Evolutionary conservation across 2,797 vertebrate genomes (phyloP).

Genomic region (Coregonus ussuriensis): DNA sequence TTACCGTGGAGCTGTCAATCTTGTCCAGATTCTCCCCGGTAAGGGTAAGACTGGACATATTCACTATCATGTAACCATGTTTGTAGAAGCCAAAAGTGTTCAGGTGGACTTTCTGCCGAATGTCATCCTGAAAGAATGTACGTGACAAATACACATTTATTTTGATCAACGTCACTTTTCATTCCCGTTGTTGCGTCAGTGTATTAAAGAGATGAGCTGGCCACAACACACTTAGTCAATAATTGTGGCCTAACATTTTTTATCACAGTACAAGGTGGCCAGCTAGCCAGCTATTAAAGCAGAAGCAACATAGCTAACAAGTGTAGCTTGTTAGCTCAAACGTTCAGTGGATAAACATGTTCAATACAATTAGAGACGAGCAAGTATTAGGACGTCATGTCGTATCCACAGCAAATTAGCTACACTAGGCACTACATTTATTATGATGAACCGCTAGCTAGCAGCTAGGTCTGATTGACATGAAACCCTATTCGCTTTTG

Average conservation of each 20-base stretch:
- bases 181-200: not conserved
- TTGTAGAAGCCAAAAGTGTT: conserved; percentile 88
- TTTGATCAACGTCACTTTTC: not conserved
- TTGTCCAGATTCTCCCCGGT: conserved; percentile 25
- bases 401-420: no score
- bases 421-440: not conserved
- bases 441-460: not conserved
- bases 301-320: no score
- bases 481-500: no score
- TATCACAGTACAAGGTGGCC: not conserved
- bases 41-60: conserved; percentile 74
- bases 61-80: conserved; percentile 81
- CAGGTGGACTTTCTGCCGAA: conserved; percentile 83
- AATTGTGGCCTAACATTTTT: not conserved
- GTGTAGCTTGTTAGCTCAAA: no score
- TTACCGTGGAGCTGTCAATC: conserved; percentile 58
- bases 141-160: not conserved
- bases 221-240: not conserved
- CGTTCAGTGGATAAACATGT: no score
- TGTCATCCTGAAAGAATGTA: conserved; percentile 72
- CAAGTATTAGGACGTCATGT: no score
- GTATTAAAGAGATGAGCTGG: not conserved
- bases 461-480: not conserved
- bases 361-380: no score
- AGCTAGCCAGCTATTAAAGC: no score